Percentiles rank a stretch among this genome's conserved stretches.
Conservation (phyloP, 2,113 vertebrate species). For the Alces alces region DNA sequence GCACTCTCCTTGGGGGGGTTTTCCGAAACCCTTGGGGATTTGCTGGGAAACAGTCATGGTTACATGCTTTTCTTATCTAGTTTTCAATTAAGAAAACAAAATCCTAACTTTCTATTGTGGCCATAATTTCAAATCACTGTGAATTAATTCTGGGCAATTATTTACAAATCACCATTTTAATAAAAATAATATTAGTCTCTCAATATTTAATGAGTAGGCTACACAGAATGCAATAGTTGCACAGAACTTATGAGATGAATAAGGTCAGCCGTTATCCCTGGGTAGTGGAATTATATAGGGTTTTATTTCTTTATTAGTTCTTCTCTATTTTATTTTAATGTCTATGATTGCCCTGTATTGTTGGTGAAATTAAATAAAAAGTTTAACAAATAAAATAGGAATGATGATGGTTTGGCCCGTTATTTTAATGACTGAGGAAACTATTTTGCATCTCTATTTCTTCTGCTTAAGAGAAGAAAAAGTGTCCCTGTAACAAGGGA, state of each 20-base stretch:
- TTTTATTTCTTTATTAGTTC: neutral
- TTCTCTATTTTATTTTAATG: neutral
- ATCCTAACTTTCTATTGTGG: neutral
- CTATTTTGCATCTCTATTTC: neutral
- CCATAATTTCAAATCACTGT: constrained; percentile 1
- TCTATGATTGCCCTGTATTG: neutral
- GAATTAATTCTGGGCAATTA: neutral
- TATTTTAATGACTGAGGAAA: neutral
- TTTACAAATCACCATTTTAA: neutral
- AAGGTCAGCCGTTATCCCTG: neutral
- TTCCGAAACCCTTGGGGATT: neutral
- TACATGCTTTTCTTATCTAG: neutral
- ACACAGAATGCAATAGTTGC: neutral
- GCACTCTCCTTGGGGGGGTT: neutral
- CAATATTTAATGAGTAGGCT: neutral
- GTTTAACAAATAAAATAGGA: neutral
- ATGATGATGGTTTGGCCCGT: neutral
- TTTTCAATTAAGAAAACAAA: constrained; percentile 37
- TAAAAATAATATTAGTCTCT: neutral
- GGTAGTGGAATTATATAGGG: neutral
- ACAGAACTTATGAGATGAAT: neutral
- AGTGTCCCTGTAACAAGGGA: neutral
- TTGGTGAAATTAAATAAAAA: constrained; percentile 9
- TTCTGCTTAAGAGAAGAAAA: neutral
- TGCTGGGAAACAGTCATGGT: neutral